A percentile compares a stretch with the other conserved stretches of the same genome.
These are phyloP conservation scores for Salmo trutta DNA, from an alignment of 2,797 vertebrate species.

Conservation along the genomic window DNA sequence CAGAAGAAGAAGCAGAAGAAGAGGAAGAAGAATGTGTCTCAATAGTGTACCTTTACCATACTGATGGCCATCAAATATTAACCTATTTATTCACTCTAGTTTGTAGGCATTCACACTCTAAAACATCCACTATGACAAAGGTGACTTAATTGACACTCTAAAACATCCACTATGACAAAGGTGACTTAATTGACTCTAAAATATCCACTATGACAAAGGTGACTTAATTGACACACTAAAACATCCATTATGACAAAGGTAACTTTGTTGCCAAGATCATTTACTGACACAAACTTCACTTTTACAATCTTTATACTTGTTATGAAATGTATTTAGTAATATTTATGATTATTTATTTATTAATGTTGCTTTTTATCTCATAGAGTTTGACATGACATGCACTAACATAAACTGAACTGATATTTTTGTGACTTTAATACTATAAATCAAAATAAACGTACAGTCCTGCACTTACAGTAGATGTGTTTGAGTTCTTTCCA, in stretches of 20 bases:
- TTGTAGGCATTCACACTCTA: not conserved
- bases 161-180: too few relatives aligned
- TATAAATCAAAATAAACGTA: not conserved
- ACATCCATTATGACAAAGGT: not conserved
- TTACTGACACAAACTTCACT: not conserved
- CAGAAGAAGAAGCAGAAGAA: not conserved
- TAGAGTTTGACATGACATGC: not conserved
- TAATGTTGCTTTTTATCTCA: not conserved
- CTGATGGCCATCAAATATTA: not conserved
- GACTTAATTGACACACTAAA: too few relatives aligned
- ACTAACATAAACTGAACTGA: not conserved
- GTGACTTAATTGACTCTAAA: too few relatives aligned
- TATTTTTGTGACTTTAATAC: not conserved
- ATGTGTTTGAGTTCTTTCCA: not conserved
- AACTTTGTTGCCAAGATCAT: not conserved
- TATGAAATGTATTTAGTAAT: not conserved
- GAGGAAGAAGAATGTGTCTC: not conserved
- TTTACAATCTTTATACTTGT: not conserved
- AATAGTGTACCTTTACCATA: not conserved
- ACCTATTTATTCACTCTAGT: not conserved
- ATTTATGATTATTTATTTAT: not conserved
- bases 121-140: not conserved
- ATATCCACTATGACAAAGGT: not conserved
- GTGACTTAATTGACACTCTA: too few relatives aligned
- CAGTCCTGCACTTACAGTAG: not conserved